phyloP scores from a whole-genome alignment of 2,113 vertebrate species.

The Calyptomena viridis region DNA sequence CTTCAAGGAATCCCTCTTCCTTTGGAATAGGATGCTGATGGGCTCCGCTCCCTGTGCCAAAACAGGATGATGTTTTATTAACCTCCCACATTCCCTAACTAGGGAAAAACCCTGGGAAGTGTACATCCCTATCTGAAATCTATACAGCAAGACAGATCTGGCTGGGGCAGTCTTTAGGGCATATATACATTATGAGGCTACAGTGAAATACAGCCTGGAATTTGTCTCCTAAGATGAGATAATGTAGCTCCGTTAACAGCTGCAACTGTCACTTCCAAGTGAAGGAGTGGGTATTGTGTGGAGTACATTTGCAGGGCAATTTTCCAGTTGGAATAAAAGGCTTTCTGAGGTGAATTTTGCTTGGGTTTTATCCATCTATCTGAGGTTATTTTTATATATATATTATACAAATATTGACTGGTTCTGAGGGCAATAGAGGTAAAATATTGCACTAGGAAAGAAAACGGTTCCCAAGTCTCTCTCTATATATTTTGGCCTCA shows the following conservation, averaged over 20 bases:
- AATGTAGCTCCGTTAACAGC: slow-evolving; percentile 68
- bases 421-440: slow-evolving; percentile 61
- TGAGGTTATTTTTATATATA: slow-evolving; percentile 69
- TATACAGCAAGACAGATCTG: slow-evolving; percentile 63
- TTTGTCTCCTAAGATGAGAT: slow-evolving; percentile 75
- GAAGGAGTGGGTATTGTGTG: slow-evolving; percentile 73
- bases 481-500: slow-evolving; percentile 39
- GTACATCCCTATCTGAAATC: slow-evolving; percentile 51
- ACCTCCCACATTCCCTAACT: not conserved
- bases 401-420: slow-evolving; percentile 72
- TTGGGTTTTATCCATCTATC: slow-evolving; percentile 67
- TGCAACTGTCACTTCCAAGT: slow-evolving; percentile 69
- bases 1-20: not conserved
- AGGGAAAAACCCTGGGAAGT: slow-evolving; percentile 30
- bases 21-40: fast-evolving
- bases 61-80: not conserved
- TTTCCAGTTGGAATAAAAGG: slow-evolving; percentile 73
- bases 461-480: slow-evolving; percentile 57
- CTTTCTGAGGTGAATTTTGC: slow-evolving; percentile 65
- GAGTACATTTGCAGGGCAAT: slow-evolving; percentile 72
- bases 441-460: slow-evolving; percentile 55
- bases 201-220: slow-evolving; percentile 67
- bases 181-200: slow-evolving; percentile 59
- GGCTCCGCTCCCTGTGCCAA: not conserved
- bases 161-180: slow-evolving; percentile 50